Conservation (phyloP, 2,888 invertebrate genomes). For the Loripinus fragilis region DNA sequence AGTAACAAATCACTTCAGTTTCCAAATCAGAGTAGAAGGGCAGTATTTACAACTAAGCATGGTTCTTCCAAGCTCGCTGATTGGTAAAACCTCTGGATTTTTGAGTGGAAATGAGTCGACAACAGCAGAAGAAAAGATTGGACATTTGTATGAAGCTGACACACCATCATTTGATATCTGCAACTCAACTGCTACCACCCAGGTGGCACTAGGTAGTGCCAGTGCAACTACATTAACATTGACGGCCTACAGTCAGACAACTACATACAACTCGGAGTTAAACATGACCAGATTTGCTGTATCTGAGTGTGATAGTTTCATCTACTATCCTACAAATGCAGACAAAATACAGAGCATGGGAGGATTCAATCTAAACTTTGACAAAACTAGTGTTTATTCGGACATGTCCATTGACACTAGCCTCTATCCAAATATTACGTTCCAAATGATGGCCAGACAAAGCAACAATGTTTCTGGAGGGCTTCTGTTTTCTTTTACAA, state of each 20-base stretch:
- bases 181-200: constrained; percentile 32
- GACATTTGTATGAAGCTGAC: constrained; percentile 46
- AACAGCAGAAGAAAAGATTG: constrained; percentile 33
- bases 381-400: constrained; percentile 53
- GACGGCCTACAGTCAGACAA: constrained; percentile 38
- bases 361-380: constrained; percentile 66
- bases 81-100: constrained; percentile 56
- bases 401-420: constrained; percentile 49
- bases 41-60: constrained; percentile 58
- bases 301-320: constrained; percentile 58
- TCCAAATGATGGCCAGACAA: constrained; percentile 65
- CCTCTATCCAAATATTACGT: constrained; percentile 46
- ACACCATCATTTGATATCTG: constrained; percentile 51
- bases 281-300: constrained; percentile 50
- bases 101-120: constrained; percentile 56
- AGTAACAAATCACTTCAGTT: constrained; percentile 40
- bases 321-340: constrained; percentile 55
- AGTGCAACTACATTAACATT: constrained; percentile 31
- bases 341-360: constrained; percentile 58
- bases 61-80: constrained; percentile 29
- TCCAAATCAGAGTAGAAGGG: constrained; percentile 57
- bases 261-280: constrained; percentile 27
- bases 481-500: constrained; percentile 64
- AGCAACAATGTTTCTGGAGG: constrained; percentile 43
- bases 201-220: constrained; percentile 28